phyloP scores from a whole-genome alignment of 2,113 vertebrate species.

The Egretta garzetta region DNA sequence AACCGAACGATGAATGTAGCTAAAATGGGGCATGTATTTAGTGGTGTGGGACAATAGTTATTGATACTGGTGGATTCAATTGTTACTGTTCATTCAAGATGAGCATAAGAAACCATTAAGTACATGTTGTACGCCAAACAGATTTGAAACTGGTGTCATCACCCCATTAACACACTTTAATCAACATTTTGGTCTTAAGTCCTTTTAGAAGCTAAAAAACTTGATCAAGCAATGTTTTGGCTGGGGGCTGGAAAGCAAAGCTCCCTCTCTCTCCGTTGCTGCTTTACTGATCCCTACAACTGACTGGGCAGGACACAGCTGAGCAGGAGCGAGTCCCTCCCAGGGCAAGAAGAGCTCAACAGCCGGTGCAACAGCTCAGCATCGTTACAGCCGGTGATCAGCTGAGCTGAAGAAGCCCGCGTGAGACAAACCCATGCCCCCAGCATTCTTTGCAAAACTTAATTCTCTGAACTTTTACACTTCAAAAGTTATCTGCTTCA shows the following conservation, averaged over 20 bases:
- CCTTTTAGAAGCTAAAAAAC: background rate
- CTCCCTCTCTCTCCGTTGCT: background rate
- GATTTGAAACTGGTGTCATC: background rate
- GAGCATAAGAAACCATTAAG: background rate
- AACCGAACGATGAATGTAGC: background rate
- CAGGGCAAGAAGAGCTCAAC: background rate
- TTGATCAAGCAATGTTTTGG: background rate
- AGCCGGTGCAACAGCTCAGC: background rate
- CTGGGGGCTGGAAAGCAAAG: background rate
- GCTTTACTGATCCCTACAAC: background rate
- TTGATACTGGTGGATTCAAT: background rate
- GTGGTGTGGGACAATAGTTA: background rate
- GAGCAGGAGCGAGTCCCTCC: background rate
- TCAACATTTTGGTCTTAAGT: background rate
- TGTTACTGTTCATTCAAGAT: background rate
- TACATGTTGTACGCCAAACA: background rate
- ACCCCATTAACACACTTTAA: background rate
- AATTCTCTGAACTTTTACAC: background rate
- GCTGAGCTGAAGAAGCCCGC: background rate
- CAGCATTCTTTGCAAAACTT: background rate
- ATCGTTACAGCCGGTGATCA: background rate
- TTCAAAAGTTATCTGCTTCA: background rate
- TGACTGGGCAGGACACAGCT: rapidly evolving
- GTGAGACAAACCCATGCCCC: background rate
- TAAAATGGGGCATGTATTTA: background rate